A percentile compares a stretch with the other conserved stretches of the same genome.
Evolutionary conservation across 2,888 invertebrate species (phyloP).

Genomic region (Caenorhabditis drosophilae): DNA sequence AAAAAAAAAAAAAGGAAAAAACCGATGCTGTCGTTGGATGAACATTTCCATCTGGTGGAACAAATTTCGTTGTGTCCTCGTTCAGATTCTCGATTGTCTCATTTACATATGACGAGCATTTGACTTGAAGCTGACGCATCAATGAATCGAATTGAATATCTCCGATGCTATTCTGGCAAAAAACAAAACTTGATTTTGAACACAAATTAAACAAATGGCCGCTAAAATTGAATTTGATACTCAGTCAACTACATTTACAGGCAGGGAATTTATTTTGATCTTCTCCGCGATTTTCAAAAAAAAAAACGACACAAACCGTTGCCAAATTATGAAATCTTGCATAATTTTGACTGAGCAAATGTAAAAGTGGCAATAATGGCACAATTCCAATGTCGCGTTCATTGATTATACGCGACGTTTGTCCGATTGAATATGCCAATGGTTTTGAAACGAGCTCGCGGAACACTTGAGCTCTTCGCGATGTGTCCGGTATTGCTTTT

Average conservation of each 20-base stretch:
- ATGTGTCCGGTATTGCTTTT: slow-evolving; percentile 46
- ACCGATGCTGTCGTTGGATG: slow-evolving; percentile 94
- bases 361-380: slow-evolving; percentile 47
- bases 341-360: slow-evolving; percentile 46
- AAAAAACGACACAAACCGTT: slow-evolving; percentile 21
- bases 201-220: no score
- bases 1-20: neutral
- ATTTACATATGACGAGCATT: slow-evolving; percentile 38
- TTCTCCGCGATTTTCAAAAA: slow-evolving; percentile 5
- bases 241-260: no score
- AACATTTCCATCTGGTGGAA: slow-evolving; percentile 96
- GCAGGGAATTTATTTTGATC: no score
- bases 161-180: slow-evolving; percentile 41
- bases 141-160: slow-evolving; percentile 46
- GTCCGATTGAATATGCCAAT: slow-evolving; percentile 33
- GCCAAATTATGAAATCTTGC: slow-evolving; percentile 49
- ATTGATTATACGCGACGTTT: slow-evolving; percentile 37
- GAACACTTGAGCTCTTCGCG: slow-evolving; percentile 49
- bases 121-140: slow-evolving; percentile 43
- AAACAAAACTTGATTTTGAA: neutral
- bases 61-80: slow-evolving; percentile 73
- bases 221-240: no score
- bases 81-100: slow-evolving; percentile 43
- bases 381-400: slow-evolving; percentile 41
- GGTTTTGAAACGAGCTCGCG: slow-evolving; percentile 49